A percentile compares a stretch with the other conserved stretches of the same genome.
Conservation (phyloP, 64 coral and sea anemone genomes). For the Dendronephthya gigantea region DNA sequence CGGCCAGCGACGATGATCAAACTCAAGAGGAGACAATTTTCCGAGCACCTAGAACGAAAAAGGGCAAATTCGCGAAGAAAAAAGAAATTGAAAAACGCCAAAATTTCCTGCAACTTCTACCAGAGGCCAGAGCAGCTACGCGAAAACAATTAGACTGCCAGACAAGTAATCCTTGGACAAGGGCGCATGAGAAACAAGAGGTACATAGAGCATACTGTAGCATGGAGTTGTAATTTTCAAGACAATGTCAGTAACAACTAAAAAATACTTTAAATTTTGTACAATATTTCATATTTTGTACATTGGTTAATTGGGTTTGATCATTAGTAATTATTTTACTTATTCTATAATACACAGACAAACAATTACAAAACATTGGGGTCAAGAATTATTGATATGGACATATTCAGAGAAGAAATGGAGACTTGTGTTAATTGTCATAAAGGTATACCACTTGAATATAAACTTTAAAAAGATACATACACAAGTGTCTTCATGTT, state of each 20-base stretch:
- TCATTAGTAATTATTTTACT: not conserved
- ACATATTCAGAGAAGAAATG: constrained; percentile 16
- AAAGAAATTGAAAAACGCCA: constrained; percentile 7
- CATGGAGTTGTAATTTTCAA: not conserved
- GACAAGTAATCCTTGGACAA: not conserved
- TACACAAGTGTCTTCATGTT: not conserved
- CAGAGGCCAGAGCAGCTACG: not conserved
- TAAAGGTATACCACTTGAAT: not conserved
- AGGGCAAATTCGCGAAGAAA: not conserved
- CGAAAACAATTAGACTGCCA: not conserved
- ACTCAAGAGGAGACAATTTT: constrained; percentile 4
- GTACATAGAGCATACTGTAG: constrained; percentile 9
- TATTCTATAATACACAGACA: constrained; percentile 12
- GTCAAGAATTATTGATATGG: constrained; percentile 15
- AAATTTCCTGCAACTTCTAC: not conserved
- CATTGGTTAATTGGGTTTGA: not conserved
- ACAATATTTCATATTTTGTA: constrained; percentile 1
- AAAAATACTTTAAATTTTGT: not conserved
- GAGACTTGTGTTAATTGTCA: constrained; percentile 1
- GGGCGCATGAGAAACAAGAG: not conserved
- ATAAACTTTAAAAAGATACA: not conserved
- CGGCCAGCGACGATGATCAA: not conserved
- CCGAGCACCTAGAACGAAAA: not conserved
- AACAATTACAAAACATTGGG: constrained; percentile 11
- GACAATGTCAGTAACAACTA: not conserved